Conservation (phyloP, 2,888 invertebrate genomes). For the Mycalesis mineus region DNA sequence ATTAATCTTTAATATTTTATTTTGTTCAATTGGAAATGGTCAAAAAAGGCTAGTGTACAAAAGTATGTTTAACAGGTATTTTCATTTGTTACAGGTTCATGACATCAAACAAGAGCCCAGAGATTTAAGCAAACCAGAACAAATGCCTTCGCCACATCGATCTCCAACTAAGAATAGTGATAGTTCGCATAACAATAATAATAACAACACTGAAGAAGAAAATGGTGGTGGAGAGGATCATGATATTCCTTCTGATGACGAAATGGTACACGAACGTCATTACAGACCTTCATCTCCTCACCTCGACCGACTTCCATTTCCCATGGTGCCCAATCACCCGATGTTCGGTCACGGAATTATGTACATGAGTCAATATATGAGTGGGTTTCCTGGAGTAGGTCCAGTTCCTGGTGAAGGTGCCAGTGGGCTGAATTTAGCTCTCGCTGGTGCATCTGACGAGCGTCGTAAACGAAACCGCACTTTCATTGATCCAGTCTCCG, state of each 20-base stretch:
- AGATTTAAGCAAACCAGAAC: slow-evolving; percentile 65
- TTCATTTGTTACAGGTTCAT: slow-evolving; percentile 57
- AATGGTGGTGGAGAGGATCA: slow-evolving; percentile 71
- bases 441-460: slow-evolving; percentile 86
- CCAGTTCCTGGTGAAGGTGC: slow-evolving; percentile 77
- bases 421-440: slow-evolving; percentile 80
- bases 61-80: background rate
- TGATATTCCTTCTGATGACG: slow-evolving; percentile 75
- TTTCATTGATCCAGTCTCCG: slow-evolving; percentile 99
- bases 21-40: too few relatives aligned
- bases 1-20: too few relatives aligned
- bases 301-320: slow-evolving; percentile 81
- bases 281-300: slow-evolving; percentile 64
- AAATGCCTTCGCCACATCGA: slow-evolving; percentile 64
- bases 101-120: slow-evolving; percentile 77
- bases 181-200: slow-evolving; percentile 70
- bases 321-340: slow-evolving; percentile 88
- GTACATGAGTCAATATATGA: slow-evolving; percentile 94
- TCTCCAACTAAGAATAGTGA: slow-evolving; percentile 78
- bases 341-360: slow-evolving; percentile 94
- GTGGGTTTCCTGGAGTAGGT: slow-evolving; percentile 74
- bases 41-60: too few relatives aligned
- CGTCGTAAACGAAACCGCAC: slow-evolving; percentile 96
- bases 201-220: slow-evolving; percentile 69
- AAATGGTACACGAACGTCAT: slow-evolving; percentile 63